Evolutionary conservation across 2,113 vertebrate species (phyloP).

Genomic region (Calidris pugnax): DNA sequence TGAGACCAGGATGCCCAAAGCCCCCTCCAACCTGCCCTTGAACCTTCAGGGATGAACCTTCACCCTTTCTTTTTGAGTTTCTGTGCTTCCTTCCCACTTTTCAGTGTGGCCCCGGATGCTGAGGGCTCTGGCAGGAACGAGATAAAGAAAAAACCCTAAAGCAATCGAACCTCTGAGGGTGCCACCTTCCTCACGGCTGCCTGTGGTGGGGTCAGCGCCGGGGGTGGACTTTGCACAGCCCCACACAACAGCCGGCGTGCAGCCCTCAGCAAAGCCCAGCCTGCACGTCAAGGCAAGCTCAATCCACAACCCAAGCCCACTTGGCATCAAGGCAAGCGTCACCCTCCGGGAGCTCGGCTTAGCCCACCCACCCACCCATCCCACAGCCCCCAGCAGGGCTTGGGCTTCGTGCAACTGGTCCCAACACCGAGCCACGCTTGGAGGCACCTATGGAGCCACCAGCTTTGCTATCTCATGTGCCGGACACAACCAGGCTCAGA

Average conservation of each 20-base stretch:
- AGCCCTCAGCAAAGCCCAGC: not conserved
- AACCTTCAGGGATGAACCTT: too few species aligned
- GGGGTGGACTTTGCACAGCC: not conserved
- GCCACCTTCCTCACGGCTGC: not conserved
- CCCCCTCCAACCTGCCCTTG: too few species aligned
- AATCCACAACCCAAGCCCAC: too few species aligned
- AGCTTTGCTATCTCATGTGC: too few species aligned
- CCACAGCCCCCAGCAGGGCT: fast-evolving
- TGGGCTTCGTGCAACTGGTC: fast-evolving
- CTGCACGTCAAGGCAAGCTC: too few species aligned
- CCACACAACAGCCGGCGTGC: too few species aligned
- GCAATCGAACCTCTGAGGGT: fast-evolving
- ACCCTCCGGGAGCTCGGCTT: fast-evolving
- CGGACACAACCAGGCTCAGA: fast-evolving
- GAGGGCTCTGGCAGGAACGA: not conserved
- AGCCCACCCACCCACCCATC: too few species aligned
- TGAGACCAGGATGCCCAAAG: too few species aligned
- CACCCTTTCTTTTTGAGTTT: not conserved
- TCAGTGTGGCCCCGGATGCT: not conserved
- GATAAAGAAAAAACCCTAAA: not conserved
- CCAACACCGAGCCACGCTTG: fast-evolving
- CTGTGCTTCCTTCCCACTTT: fast-evolving
- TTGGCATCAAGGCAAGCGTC: too few species aligned
- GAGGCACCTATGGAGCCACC: not conserved
- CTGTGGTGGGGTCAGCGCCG: not conserved